phyloP scores from a whole-genome alignment of 1,140 invertebrate genomes.

The Musca domestica region DNA sequence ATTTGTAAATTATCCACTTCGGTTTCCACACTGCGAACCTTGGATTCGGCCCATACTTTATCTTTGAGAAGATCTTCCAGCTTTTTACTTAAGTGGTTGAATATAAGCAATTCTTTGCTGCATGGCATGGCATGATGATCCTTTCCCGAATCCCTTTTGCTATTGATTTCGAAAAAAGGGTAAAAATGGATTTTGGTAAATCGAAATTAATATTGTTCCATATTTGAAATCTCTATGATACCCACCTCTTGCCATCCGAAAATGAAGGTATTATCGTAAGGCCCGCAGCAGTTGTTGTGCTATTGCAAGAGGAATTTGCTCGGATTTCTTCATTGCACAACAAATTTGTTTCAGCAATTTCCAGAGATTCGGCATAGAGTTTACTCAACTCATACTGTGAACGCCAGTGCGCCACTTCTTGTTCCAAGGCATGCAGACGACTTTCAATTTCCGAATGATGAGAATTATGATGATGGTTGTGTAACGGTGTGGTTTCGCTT shows the following conservation, averaged over 20 bases:
- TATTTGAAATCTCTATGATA: neutral
- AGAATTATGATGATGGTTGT: constrained; percentile 32
- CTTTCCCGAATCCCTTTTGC: constrained; percentile 36
- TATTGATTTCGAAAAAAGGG: neutral
- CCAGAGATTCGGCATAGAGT: constrained; percentile 51
- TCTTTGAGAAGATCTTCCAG: constrained; percentile 45
- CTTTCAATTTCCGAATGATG: constrained; percentile 34
- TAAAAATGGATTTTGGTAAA: neutral
- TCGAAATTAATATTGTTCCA: neutral
- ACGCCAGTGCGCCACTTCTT: constrained; percentile 61
- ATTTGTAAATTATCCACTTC: constrained; percentile 47
- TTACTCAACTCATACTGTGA: constrained; percentile 60
- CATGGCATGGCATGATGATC: constrained; percentile 34
- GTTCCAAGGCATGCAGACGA: constrained; percentile 54
- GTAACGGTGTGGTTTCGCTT: constrained; percentile 48
- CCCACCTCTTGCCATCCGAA: constrained; percentile 29
- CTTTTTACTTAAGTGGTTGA: constrained; percentile 46
- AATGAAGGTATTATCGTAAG: constrained; percentile 34
- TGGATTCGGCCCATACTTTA: constrained; percentile 46
- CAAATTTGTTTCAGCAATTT: constrained; percentile 29
- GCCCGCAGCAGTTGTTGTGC: constrained; percentile 46
- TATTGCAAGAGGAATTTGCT: constrained; percentile 33
- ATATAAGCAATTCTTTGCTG: constrained; percentile 46
- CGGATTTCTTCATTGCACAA: neutral
- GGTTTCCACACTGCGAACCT: constrained; percentile 37